These are phyloP conservation scores for Priocnemis perturbator DNA, from an alignment of 2,888 invertebrate genomes.

Conservation along the genomic window DNA sequence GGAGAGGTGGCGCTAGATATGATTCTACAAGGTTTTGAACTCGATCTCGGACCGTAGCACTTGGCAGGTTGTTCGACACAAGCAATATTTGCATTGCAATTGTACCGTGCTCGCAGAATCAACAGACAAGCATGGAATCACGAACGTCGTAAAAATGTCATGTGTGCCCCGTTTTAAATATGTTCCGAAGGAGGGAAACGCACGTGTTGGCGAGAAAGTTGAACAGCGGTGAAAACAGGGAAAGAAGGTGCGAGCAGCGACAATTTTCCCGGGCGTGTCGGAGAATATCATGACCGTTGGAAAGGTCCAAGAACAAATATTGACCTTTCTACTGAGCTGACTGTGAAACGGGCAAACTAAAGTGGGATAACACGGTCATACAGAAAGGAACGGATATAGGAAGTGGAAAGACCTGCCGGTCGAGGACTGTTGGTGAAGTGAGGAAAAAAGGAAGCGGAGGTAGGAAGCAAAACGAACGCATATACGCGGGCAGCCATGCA, in stretches of 20 bases:
- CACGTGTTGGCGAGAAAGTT: too few species aligned
- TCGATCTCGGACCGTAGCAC: too few species aligned
- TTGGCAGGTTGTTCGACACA: too few species aligned
- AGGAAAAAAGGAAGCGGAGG: slow-evolving; percentile 25
- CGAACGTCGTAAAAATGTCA: too few species aligned
- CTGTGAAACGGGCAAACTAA: slow-evolving; percentile 41
- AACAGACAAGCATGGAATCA: too few species aligned
- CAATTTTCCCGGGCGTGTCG: slow-evolving; percentile 58
- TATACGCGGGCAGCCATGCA: slow-evolving; percentile 57
- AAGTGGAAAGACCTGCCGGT: not conserved
- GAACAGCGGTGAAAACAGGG: too few species aligned
- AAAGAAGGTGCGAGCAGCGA: slow-evolving; percentile 7
- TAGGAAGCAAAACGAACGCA: slow-evolving; percentile 18
- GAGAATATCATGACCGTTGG: slow-evolving; percentile 56
- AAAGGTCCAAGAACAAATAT: slow-evolving; percentile 61
- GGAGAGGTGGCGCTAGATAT: too few species aligned
- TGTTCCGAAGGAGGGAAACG: too few species aligned
- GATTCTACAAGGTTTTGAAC: too few species aligned
- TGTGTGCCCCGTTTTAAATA: too few species aligned
- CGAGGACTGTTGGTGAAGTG: slow-evolving; percentile 8
- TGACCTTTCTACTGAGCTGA: slow-evolving; percentile 45
- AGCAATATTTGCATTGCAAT: too few species aligned
- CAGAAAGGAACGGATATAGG: not conserved
- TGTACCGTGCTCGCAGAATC: too few species aligned
- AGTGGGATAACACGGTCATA: slow-evolving; percentile 31